Base-by-base conservation (phyloP, 2,888 invertebrate genomes). In the Leistus spinibarbis region DNA sequence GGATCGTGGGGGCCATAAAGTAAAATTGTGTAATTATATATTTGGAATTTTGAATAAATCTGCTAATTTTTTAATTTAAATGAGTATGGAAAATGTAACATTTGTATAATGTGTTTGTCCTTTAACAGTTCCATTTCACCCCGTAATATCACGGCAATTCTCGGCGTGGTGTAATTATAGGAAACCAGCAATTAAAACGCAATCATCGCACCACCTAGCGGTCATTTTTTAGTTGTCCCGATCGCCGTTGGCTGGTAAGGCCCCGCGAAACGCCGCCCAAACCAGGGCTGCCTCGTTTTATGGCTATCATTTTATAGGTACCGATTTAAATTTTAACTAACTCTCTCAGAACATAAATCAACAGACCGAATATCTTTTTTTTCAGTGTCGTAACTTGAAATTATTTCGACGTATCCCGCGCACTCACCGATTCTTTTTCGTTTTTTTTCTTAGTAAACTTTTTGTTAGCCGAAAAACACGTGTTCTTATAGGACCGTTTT, bases 311-410 rank as follows among this genome's bases (percentile, higher is more conserved):
- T 84, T 84, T 84, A 84, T 84, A 84, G 83, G 80, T 79, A 81
- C 83, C 81, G 82, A 83, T 83, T 84, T 83, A 82, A 84, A 84
- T 82, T 84, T 83, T 83, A 83, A 82, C 81, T 82, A 81, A 82
- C 82, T 40, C 40, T 40, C 13, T 40, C 40, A 13, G 40, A 40
- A 40, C 77, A 82, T 84, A 84, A 84, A 84, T 84, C 84, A 40
- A 40, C 40, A 40, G 40, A 40, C 40, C 40, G 40, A 40, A 40
- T 40, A 40, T 40, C 40, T 13, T 40, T 40, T 40, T 40, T 40
- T 40, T 40, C n/a, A 40, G 13, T 40, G 40, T 40, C 40, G 40
- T 40, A 40, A 40, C 40, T 40, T 40, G 13, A 40, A 40, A 40
- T 40, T 40, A 40, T 40, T 40, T 40, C 40, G 40, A 40, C 40